Conservation (phyloP, 1,140 invertebrate genomes). For the Cardiocondyla obscurior region DNA sequence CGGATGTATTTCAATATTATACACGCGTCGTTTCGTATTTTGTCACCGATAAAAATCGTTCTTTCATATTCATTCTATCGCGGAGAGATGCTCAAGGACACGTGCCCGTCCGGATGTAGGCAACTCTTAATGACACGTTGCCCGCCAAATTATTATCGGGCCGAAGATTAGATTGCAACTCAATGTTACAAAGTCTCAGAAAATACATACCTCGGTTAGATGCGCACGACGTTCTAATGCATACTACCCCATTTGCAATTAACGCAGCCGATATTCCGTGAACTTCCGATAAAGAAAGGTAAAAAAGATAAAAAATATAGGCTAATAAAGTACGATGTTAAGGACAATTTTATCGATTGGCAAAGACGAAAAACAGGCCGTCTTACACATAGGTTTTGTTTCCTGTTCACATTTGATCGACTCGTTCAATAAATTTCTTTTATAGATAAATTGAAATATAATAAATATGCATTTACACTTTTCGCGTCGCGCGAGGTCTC, state of each 20-base stretch:
- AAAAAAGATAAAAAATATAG: not conserved
- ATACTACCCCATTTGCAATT: slow-evolving; percentile 16
- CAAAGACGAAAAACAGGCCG: not conserved
- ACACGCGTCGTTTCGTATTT: not conserved
- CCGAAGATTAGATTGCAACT: slow-evolving; percentile 23
- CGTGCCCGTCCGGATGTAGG: slow-evolving; percentile 42
- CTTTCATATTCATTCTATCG: not conserved
- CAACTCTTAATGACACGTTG: slow-evolving; percentile 49
- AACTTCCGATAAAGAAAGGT: no score
- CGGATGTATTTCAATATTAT: not conserved
- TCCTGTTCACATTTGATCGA: slow-evolving; percentile 17
- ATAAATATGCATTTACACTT: not conserved
- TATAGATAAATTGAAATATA: slow-evolving; percentile 6
- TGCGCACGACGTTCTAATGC: not conserved
- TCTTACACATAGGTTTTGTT: not conserved
- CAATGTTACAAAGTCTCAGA: slow-evolving; percentile 36
- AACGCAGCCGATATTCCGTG: not conserved
- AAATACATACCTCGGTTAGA: slow-evolving; percentile 15
- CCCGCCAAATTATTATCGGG: slow-evolving; percentile 44
- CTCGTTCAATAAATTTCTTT: slow-evolving; percentile 30
- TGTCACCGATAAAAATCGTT: not conserved
- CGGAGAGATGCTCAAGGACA: slow-evolving; percentile 24
- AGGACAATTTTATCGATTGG: not conserved
- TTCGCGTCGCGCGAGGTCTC: slow-evolving; percentile 4
- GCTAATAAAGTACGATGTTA: slow-evolving; percentile 25